phyloP scores from a whole-genome alignment of 1,140 invertebrate genomes.

The Scylla paramamosain region DNA sequence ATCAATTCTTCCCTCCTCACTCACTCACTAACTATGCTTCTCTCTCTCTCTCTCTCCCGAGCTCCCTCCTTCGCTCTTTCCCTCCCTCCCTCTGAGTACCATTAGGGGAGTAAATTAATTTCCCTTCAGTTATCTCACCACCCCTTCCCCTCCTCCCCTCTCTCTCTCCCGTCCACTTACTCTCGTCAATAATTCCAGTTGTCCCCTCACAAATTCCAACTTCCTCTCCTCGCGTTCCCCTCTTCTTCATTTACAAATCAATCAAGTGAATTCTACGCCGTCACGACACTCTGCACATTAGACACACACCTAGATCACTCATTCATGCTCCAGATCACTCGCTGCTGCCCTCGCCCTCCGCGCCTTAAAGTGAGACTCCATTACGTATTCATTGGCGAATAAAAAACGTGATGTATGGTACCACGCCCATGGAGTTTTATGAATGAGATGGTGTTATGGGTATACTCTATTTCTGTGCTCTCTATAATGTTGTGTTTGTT shows the following conservation, averaged over 20 bases:
- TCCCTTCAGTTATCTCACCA: slow-evolving; percentile 20
- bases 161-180: neutral
- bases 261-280: neutral
- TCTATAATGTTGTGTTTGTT: too few species aligned
- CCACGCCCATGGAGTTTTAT: too few species aligned
- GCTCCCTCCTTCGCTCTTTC: neutral
- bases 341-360: neutral
- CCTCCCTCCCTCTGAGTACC: neutral
- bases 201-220: neutral
- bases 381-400: neutral
- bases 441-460: too few species aligned
- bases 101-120: slow-evolving; percentile 5
- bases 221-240: neutral
- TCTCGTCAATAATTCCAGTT: slow-evolving; percentile 5
- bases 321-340: neutral
- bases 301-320: neutral
- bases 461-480: too few species aligned
- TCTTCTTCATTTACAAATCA: slow-evolving; percentile 4
- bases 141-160: neutral
- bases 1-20: too few species aligned
- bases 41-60: too few species aligned
- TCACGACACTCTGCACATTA: neutral
- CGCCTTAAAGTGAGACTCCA: neutral
- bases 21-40: too few species aligned
- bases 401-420: too few species aligned